phyloP scores from a whole-genome alignment of 1,140 invertebrate species.

The Saccostrea cuccullata region DNA sequence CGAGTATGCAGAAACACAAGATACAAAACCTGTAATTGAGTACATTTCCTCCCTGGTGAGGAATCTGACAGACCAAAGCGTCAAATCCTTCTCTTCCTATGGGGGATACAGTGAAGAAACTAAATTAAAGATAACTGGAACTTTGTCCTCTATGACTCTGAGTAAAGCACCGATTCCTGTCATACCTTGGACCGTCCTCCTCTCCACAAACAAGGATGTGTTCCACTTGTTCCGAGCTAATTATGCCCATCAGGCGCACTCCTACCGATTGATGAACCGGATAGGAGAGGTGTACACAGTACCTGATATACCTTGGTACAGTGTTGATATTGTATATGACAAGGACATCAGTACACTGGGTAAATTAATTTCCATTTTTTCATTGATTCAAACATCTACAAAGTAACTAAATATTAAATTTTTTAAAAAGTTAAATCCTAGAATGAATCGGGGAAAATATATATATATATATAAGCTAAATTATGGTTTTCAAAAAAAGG shows the following conservation, averaged over 20 bases:
- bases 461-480: too few relatives aligned
- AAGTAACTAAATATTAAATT: too few relatives aligned
- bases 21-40: too few relatives aligned
- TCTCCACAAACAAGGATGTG: background rate
- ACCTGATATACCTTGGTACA: background rate
- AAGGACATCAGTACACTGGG: conserved; percentile 9
- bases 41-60: background rate
- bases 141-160: background rate
- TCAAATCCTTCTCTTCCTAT: background rate
- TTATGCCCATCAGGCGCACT: background rate
- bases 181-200: background rate
- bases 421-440: too few relatives aligned
- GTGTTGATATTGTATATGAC: background rate
- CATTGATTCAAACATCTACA: background rate
- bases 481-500: too few relatives aligned
- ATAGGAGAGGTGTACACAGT: background rate
- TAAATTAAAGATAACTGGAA: background rate
- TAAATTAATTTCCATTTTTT: background rate
- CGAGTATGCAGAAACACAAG: background rate
- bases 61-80: background rate
- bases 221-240: conserved; percentile 3
- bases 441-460: too few relatives aligned
- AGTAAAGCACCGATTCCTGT: background rate
- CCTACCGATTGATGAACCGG: background rate
- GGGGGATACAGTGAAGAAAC: background rate